Percentiles rank a stretch among this genome's conserved stretches.
Evolutionary conservation across 2,797 vertebrate species (phyloP).

Genomic region (Phrynocephalus vlangalii): DNA sequence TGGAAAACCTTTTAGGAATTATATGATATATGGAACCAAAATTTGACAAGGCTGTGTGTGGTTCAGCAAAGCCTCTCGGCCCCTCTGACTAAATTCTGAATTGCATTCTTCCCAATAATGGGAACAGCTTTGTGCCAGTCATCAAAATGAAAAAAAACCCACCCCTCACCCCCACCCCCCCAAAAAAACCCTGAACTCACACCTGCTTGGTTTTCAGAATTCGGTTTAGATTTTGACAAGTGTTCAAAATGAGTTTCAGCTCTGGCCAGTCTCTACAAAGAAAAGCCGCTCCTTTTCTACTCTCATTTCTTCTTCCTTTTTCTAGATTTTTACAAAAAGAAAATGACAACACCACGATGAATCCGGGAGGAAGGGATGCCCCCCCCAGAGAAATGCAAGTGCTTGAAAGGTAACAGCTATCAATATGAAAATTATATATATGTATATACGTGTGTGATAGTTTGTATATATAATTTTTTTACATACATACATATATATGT

Average conservation of each 20-base stretch:
- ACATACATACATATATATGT: conserved; percentile 78
- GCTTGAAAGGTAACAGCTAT: conserved; percentile 67
- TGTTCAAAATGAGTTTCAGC: neutral
- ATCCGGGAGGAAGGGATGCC: conserved; percentile 40
- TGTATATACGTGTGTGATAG: conserved; percentile 75
- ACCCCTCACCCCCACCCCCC: no score
- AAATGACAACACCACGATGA: conserved; percentile 44
- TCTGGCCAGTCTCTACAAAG: conserved; percentile 54
- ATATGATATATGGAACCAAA: neutral
- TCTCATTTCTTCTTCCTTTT: conserved; percentile 57
- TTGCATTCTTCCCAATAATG: no score
- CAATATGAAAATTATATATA: conserved; percentile 76
- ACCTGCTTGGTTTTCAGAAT: neutral
- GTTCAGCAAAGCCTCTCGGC: neutral
- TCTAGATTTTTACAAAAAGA: conserved; percentile 62
- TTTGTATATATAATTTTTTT: conserved; percentile 68
- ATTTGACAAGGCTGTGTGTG: neutral
- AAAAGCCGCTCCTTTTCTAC: conserved; percentile 66
- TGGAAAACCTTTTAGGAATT: neutral
- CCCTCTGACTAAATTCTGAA: no score
- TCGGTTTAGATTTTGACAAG: neutral
- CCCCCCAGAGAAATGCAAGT: conserved; percentile 69
- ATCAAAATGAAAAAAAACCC: no score
- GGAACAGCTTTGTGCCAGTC: no score
- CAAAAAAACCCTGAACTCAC: no score